Evolutionary conservation across 1,140 invertebrate species (phyloP), one percentile per base, ranked within the genome.

Genomic region (Calliopsis andreniformis): DNA sequence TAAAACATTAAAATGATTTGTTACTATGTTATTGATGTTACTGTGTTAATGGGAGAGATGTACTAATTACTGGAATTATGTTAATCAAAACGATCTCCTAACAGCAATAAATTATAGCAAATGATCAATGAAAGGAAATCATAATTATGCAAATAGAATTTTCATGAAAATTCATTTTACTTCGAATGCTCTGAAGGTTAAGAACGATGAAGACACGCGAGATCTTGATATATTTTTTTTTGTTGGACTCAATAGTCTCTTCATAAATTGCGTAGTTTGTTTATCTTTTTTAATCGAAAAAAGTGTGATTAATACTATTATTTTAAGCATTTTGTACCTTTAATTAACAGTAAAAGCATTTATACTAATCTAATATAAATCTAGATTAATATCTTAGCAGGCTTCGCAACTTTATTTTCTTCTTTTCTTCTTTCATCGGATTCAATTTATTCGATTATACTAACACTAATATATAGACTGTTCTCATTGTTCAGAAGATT

Each of bases 401-500:
- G 64, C 49, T 67, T 67, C 64, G 20, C 30, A 42, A 10, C 16
- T 55, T 39, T n/a, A 39, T 14, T 10, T 3, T 39, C 64, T 67
- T 67, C 47, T 67, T 25, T 18, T 55, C 64, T 51, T 39, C 64
- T 51, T 39, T 67, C 45, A 39, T 67, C 53, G 64, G 64, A 67
- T 55, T 67, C 45, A 35, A 35, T 67, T 53, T 35, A 67, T 67
- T 67, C n/a, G 20, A 67, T 67, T 67, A 67, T 20, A 32, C 25
- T 20, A 2, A 3, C 30, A 16, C 30, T 56, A 30, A 0, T 32
- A n/a, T n/a, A n/a, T n/a, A n/a, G n/a, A n/a, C n/a, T n/a, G n/a
- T n/a, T n/a, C n/a, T n/a, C n/a, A n/a, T n/a, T n/a, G n/a, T n/a
- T n/a, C n/a, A n/a, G n/a, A n/a, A n/a, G n/a, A n/a, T n/a, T n/a